These are phyloP conservation scores for Phaethornis superciliosus DNA, from an alignment of 2,113 vertebrate species.

Conservation along the genomic window DNA sequence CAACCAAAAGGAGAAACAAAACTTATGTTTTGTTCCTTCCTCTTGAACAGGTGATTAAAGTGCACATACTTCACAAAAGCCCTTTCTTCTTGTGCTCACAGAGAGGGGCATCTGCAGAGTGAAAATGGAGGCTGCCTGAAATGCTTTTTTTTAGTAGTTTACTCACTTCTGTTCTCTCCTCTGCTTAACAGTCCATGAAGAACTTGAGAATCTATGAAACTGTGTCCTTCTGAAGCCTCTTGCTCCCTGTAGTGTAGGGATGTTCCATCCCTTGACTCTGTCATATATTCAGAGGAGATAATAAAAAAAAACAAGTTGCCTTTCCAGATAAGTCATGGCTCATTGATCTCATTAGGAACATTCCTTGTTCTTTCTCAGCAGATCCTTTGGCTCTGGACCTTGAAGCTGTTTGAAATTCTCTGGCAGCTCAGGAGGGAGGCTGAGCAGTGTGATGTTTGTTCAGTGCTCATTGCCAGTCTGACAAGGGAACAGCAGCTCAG, in stretches of 20 bases:
- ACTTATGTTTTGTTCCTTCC: neutral
- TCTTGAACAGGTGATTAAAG: neutral
- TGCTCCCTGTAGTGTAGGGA: rapidly evolving
- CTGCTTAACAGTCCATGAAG: neutral
- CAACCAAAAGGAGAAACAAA: neutral
- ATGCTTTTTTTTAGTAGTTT: neutral
- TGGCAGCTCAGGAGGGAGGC: conserved; percentile 30
- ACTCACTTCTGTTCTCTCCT: neutral
- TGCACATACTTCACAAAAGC: neutral
- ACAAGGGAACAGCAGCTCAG: conserved; percentile 65
- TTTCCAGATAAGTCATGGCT: conserved; percentile 29
- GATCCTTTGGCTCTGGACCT: conserved; percentile 20
- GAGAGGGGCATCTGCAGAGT: neutral
- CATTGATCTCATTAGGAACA: conserved; percentile 30
- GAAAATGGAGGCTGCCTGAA: neutral
- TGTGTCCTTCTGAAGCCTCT: conserved; percentile 8
- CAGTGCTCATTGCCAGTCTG: conserved; percentile 29
- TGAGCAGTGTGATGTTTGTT: neutral
- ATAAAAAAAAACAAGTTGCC: neutral
- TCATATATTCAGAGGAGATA: neutral
- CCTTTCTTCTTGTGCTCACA: neutral
- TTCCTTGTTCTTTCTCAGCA: conserved; percentile 26
- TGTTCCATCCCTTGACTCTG: neutral
- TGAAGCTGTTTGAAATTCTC: conserved; percentile 25
- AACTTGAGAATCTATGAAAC: neutral